A percentile compares a stretch with the other conserved stretches of the same genome.
These are phyloP conservation scores for Poecilobothrus nobilitatus DNA, from an alignment of 2,888 invertebrate species.

Conservation along the genomic window DNA sequence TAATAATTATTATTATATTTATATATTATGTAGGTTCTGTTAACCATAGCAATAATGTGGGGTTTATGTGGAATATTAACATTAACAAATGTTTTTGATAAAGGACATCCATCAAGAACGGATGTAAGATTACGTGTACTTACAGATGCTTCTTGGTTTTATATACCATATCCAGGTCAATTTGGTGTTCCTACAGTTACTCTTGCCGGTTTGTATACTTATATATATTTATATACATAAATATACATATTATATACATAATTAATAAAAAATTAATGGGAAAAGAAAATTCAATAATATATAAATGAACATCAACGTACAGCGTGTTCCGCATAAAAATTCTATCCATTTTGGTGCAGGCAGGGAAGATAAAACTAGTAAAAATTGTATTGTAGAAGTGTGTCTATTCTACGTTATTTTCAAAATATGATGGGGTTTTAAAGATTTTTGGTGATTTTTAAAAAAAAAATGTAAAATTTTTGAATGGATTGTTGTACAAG, in stretches of 20 bases:
- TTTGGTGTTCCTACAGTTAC: conserved; percentile 69
- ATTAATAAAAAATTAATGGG: not conserved
- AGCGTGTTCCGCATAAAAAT: too few relatives aligned
- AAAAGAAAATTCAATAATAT: not conserved
- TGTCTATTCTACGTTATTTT: too few relatives aligned
- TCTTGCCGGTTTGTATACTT: conserved; percentile 36
- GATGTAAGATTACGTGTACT: conserved; percentile 63
- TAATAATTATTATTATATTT: too few relatives aligned
- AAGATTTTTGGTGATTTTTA: too few relatives aligned
- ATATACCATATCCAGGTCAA: conserved; percentile 74
- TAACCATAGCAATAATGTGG: conserved; percentile 73
- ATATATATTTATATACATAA: conserved; percentile 2
- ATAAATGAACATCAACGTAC: too few relatives aligned
- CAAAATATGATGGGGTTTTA: too few relatives aligned
- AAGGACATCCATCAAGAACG: conserved; percentile 62
- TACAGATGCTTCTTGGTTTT: conserved; percentile 68
- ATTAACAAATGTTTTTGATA: conserved; percentile 52
- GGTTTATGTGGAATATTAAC: conserved; percentile 63
- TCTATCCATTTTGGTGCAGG: too few relatives aligned
- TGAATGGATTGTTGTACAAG: too few relatives aligned
- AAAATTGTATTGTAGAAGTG: too few relatives aligned
- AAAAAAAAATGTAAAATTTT: too few relatives aligned
- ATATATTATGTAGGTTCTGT: conserved; percentile 51
- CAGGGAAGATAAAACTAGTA: too few relatives aligned
- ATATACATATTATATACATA: not conserved